A percentile compares a stretch with the other conserved stretches of the same genome.
These are phyloP conservation scores for Lethenteron camtschaticum DNA, from an alignment of 2,113 vertebrate genomes.

Conservation along the genomic window DNA sequence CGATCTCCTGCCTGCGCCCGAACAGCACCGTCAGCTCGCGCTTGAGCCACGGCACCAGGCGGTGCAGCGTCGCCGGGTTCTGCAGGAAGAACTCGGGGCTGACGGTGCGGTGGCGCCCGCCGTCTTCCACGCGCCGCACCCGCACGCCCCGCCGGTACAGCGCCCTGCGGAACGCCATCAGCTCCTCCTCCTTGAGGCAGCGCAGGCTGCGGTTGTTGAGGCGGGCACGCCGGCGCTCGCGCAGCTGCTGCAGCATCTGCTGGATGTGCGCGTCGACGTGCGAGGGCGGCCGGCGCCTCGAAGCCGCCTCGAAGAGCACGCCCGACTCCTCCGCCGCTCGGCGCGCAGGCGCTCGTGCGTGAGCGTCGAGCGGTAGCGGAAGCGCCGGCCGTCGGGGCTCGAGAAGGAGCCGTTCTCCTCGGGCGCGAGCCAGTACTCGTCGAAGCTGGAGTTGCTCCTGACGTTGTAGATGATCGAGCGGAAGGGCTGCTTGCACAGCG, in stretches of 20 bases:
- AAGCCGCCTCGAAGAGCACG: neutral
- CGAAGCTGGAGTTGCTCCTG: neutral
- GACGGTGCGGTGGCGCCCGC: neutral
- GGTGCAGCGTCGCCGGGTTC: neutral
- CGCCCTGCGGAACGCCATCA: neutral
- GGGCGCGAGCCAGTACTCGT: neutral
- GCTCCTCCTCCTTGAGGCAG: neutral
- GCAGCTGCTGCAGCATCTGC: constrained; percentile 2
- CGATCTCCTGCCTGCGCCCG: neutral
- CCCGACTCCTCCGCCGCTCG: neutral
- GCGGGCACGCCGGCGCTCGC: neutral
- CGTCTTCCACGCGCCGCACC: constrained; percentile 3
- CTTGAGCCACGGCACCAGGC: neutral
- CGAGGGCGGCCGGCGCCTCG: neutral
- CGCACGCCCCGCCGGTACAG: neutral
- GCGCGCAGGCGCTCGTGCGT: neutral
- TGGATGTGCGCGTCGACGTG: neutral
- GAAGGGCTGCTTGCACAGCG: constrained; percentile 1
- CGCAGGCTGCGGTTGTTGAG: neutral
- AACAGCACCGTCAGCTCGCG: constrained; percentile 1
- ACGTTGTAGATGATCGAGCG: neutral
- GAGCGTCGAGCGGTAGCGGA: neutral
- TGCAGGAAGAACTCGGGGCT: neutral
- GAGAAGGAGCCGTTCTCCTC: neutral
- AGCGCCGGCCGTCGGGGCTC: constrained; percentile 1